A percentile compares a stretch with the other conserved stretches of the same genome.
Conservation (phyloP, 2,113 vertebrate genomes). For the Campylomormyrus tamandua region DNA sequence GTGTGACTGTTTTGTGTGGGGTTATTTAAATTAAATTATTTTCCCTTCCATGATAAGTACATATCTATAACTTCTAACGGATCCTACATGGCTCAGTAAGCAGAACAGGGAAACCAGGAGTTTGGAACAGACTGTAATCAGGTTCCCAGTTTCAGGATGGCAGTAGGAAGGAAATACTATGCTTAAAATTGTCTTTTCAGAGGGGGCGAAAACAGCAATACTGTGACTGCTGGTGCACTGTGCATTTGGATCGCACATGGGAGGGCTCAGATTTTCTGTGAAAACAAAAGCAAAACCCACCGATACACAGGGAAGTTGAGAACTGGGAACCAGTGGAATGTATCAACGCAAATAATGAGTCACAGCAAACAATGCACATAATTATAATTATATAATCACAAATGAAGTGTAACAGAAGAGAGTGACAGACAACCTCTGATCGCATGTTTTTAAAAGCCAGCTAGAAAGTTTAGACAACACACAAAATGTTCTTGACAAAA, state of each 20-base stretch:
- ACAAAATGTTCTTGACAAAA: background rate
- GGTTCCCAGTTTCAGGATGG: background rate
- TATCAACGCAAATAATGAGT: background rate
- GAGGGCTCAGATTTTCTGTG: background rate
- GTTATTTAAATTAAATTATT: background rate
- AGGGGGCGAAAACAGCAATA: background rate
- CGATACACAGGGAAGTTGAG: background rate
- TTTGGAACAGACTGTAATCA: background rate
- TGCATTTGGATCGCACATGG: background rate
- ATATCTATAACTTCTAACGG: background rate
- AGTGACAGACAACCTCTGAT: background rate
- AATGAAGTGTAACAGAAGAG: background rate
- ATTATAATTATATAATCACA: background rate
- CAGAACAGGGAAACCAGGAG: background rate
- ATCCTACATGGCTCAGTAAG: background rate
- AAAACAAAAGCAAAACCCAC: background rate
- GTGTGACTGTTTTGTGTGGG: background rate
- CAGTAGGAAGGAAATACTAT: background rate
- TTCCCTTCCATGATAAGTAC: background rate
- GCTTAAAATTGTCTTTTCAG: background rate
- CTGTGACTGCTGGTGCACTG: background rate
- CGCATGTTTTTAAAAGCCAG: background rate
- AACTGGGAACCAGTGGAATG: background rate
- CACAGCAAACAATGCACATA: background rate
- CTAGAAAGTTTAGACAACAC: background rate